Percentiles rank a stretch among this genome's conserved stretches.
phyloP scores from a whole-genome alignment of 1,140 invertebrate species.

The Drosophila mauritiana region DNA sequence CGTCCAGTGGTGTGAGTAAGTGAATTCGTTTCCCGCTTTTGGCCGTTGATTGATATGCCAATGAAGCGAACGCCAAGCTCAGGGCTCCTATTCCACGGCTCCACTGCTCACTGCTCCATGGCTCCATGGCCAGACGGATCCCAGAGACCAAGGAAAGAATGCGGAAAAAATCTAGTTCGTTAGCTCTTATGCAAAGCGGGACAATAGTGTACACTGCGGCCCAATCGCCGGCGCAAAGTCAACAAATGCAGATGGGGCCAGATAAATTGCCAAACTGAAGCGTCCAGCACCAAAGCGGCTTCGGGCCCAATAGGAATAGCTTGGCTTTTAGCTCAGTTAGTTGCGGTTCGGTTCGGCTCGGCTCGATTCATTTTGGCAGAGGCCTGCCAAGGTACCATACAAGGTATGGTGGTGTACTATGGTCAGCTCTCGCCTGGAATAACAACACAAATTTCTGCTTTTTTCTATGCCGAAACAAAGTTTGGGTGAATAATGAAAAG shows the following conservation, averaged over 20 bases:
- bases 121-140: neutral
- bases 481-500: conserved; percentile 11
- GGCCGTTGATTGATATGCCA: conserved; percentile 79
- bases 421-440: conserved; percentile 26
- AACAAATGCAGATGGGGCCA: conserved; percentile 76
- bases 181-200: conserved; percentile 78
- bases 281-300: conserved; percentile 36
- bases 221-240: conserved; percentile 66
- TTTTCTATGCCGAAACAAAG: conserved; percentile 21
- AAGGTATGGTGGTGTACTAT: neutral
- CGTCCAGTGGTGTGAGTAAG: conserved; percentile 66
- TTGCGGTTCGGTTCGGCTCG: conserved; percentile 4
- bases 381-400: neutral
- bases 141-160: conserved; percentile 36
- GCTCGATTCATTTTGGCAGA: neutral
- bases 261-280: conserved; percentile 75
- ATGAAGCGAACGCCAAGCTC: conserved; percentile 65
- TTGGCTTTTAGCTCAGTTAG: conserved; percentile 16
- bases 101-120: neutral
- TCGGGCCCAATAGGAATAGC: conserved; percentile 20
- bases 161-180: conserved; percentile 76
- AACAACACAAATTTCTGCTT: conserved; percentile 40
- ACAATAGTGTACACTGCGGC: conserved; percentile 71
- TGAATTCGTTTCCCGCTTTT: conserved; percentile 78
- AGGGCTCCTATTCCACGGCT: conserved; percentile 26